Evolutionary conservation across 2,113 vertebrate species (phyloP).

Genomic region (Coptodon rendalli): DNA sequence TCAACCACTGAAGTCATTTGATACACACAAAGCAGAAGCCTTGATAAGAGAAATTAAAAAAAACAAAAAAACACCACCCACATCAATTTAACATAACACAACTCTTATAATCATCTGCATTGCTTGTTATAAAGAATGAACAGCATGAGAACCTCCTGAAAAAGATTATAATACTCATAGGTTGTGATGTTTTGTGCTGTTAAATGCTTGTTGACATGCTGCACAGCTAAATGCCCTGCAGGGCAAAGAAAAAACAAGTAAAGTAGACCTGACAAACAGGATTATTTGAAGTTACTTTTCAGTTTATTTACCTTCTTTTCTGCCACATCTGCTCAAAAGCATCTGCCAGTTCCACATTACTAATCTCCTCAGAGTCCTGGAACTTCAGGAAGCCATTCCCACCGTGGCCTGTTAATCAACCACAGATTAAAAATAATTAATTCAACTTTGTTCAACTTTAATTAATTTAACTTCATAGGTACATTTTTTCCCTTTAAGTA

Average conservation of each 20-base stretch:
- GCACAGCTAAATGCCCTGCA: background rate
- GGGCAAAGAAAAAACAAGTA: background rate
- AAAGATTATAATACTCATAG: background rate
- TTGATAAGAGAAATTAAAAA: background rate
- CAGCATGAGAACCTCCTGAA: background rate
- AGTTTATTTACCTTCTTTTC: slow-evolving; percentile 82
- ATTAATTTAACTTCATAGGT: background rate
- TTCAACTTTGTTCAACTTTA: background rate
- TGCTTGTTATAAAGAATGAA: background rate
- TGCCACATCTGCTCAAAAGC: slow-evolving; percentile 99
- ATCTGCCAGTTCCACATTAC: slow-evolving; percentile 95
- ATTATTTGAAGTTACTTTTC: background rate
- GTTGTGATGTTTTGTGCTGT: background rate
- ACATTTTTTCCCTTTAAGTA: background rate
- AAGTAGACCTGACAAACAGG: background rate
- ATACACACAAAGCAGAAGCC: background rate
- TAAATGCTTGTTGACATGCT: background rate
- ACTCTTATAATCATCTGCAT: background rate
- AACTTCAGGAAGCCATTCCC: slow-evolving; percentile 98
- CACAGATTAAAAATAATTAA: background rate
- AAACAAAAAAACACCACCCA: too few relatives aligned
- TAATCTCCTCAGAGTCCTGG: slow-evolving; percentile 99
- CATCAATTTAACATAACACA: background rate
- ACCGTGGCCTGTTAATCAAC: slow-evolving; percentile 80
- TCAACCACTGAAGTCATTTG: background rate